A percentile compares a stretch with the other conserved stretches of the same genome.
Evolutionary conservation across 2,888 invertebrate species (phyloP).

Genomic region (Campoplex nolae): DNA sequence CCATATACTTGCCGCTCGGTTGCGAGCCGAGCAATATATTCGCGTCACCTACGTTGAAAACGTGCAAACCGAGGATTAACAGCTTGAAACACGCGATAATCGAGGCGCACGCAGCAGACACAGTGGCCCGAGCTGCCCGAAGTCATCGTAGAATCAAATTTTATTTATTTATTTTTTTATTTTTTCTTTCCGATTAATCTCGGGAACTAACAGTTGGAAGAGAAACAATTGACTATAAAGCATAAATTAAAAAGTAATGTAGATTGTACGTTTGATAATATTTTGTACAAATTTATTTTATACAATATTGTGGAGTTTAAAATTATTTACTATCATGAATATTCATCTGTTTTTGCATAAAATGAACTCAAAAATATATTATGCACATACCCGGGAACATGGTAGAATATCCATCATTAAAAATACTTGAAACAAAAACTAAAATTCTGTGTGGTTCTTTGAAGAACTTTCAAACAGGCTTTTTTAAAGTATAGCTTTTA

Average conservation of each 20-base stretch:
- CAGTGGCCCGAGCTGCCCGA: slow-evolving; percentile 11
- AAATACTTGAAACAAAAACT: background rate
- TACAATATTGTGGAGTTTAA: background rate
- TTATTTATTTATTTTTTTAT: background rate
- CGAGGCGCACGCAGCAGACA: slow-evolving; percentile 54
- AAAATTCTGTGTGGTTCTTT: background rate
- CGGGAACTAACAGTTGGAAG: slow-evolving; percentile 13
- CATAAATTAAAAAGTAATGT: slow-evolving; percentile 5
- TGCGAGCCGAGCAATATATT: slow-evolving; percentile 30
- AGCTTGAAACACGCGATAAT: slow-evolving; percentile 61
- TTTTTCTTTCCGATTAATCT: slow-evolving; percentile 36
- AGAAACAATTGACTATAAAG: slow-evolving; percentile 10
- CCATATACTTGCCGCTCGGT: slow-evolving; percentile 13
- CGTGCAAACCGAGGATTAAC: slow-evolving; percentile 58
- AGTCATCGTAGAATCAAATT: slow-evolving; percentile 50
- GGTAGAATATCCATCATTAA: background rate
- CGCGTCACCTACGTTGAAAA: slow-evolving; percentile 48
- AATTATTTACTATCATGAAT: slow-evolving; percentile 2
- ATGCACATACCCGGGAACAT: background rate
- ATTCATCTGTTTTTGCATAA: slow-evolving; percentile 9
- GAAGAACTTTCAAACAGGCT: background rate
- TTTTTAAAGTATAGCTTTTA: background rate
- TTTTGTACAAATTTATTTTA: background rate
- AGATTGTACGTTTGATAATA: background rate
- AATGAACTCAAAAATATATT: background rate